phyloP scores from a whole-genome alignment of 2,113 vertebrate species.

The Datnioides undecimradiatus region DNA sequence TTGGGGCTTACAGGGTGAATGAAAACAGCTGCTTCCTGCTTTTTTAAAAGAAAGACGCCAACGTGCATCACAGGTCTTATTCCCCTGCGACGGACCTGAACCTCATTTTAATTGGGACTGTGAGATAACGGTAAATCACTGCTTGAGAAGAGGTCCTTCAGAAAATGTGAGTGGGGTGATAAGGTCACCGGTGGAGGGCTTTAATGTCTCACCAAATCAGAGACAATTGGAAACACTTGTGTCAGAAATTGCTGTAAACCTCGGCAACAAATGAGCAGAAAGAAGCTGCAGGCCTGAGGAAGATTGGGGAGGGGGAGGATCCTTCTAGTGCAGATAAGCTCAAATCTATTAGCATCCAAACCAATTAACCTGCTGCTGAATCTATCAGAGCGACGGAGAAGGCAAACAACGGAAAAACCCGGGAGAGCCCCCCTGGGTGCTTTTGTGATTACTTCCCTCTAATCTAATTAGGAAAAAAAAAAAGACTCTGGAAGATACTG shows the following conservation, averaged over 20 bases:
- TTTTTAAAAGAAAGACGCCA: neutral
- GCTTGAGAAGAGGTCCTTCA: neutral
- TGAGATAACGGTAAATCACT: constrained; percentile 16
- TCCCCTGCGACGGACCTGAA: constrained; percentile 13
- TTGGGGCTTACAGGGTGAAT: constrained; percentile 5
- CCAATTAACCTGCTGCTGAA: constrained; percentile 68
- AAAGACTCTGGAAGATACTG: constrained; percentile 10
- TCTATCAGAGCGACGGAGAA: constrained; percentile 50
- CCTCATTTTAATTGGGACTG: constrained; percentile 30
- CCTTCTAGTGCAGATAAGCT: constrained; percentile 38
- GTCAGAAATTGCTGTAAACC: constrained; percentile 10
- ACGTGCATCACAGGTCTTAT: neutral
- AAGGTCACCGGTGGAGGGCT: constrained; percentile 51
- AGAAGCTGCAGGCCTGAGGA: constrained; percentile 50
- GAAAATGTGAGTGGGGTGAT: constrained; percentile 20
- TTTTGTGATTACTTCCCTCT: constrained; percentile 39
- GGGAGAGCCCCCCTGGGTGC: constrained; percentile 16
- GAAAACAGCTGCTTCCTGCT: constrained; percentile 15
- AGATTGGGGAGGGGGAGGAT: constrained; percentile 25
- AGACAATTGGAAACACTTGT: constrained; percentile 14
- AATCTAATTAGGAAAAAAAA: constrained; percentile 57
- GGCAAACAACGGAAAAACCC: constrained; percentile 46
- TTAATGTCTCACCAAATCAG: constrained; percentile 39
- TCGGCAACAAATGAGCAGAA: constrained; percentile 42
- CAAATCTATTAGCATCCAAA: constrained; percentile 62